Evolutionary conservation across 1,140 invertebrate species (phyloP).

Genomic region (Drosophila fuyamai): DNA sequence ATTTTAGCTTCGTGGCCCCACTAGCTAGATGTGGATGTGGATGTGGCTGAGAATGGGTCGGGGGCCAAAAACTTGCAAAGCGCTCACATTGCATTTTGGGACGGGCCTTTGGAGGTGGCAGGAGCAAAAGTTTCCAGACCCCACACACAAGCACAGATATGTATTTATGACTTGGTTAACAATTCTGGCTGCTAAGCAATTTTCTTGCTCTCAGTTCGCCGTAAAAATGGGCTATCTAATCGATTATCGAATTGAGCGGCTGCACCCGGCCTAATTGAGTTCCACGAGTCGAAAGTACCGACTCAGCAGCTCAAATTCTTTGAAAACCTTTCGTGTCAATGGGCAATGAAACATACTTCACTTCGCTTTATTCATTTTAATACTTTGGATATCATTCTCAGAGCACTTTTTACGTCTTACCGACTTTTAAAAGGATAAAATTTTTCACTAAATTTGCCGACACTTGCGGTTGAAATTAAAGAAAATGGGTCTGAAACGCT

Average conservation of each 20-base stretch:
- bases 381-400: conserved; percentile 1
- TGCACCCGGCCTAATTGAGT: conserved; percentile 71
- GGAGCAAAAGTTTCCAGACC: conserved; percentile 53
- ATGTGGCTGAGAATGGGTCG: not conserved
- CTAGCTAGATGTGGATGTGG: conserved; percentile 14
- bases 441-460: conserved; percentile 9
- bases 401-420: not conserved
- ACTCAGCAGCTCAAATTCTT: conserved; percentile 56
- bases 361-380: conserved; percentile 8
- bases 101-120: not conserved
- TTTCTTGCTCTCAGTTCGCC: conserved; percentile 43
- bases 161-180: conserved; percentile 80
- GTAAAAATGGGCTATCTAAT: conserved; percentile 72
- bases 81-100: conserved; percentile 71
- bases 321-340: not conserved
- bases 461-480: conserved; percentile 10
- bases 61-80: conserved; percentile 58
- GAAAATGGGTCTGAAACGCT: conserved; percentile 27
- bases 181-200: conserved; percentile 78
- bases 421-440: not conserved
- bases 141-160: conserved; percentile 1
- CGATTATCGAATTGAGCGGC: conserved; percentile 65
- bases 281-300: conserved; percentile 43
- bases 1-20: conserved; percentile 72
- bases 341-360: conserved; percentile 10